phyloP scores from a whole-genome alignment of 2,113 vertebrate species.

The Spea bombifrons region DNA sequence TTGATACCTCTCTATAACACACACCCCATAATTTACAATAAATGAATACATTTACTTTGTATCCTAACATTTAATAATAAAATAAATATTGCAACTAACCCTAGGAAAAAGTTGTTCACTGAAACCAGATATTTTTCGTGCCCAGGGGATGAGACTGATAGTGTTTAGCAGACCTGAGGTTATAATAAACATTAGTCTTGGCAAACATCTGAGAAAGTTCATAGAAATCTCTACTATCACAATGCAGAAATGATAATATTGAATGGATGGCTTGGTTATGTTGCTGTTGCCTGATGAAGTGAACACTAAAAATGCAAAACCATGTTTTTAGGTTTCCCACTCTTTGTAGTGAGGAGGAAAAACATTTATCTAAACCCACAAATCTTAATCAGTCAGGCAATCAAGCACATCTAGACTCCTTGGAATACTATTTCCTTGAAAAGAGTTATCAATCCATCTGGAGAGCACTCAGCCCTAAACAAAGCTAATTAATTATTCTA shows the following conservation, averaged over 20 bases:
- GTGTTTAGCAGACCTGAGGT: not conserved
- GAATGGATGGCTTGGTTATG: conserved; percentile 18
- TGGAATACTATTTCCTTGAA: conserved; percentile 81
- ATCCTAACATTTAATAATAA: too few species aligned
- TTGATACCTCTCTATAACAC: too few species aligned
- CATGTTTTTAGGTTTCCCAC: conserved; percentile 29
- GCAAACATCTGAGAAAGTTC: conserved; percentile 1
- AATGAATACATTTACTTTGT: too few species aligned
- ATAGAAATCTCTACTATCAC: not conserved
- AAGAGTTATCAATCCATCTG: conserved; percentile 80
- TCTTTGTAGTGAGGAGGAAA: conserved; percentile 54
- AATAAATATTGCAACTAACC: too few species aligned
- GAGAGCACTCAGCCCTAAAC: conserved; percentile 75
- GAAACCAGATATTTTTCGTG: not conserved
- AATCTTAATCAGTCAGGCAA: conserved; percentile 63
- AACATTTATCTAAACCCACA: conserved; percentile 56
- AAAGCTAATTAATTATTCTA: conserved; percentile 75
- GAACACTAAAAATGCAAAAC: conserved; percentile 52
- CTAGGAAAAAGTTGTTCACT: not conserved
- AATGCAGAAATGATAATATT: conserved; percentile 1
- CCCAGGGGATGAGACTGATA: not conserved
- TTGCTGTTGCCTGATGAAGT: conserved; percentile 50
- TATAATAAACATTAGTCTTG: not conserved
- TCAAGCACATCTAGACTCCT: conserved; percentile 71
- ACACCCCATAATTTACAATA: too few species aligned